Conservation (phyloP, 1,140 invertebrate genomes). For the Papilio helenus region DNA sequence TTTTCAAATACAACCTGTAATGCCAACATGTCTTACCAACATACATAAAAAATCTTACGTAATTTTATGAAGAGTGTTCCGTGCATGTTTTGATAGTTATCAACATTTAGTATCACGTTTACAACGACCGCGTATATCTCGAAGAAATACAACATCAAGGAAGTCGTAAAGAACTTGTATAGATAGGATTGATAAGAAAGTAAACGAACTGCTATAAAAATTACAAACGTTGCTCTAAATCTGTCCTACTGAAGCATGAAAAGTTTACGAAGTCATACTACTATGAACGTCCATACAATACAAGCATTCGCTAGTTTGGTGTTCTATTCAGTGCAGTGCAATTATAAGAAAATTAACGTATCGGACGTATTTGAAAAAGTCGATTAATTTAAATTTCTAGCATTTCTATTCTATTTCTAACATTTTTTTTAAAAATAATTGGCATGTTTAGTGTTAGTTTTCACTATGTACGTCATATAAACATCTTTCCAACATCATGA, state of each 20-base stretch:
- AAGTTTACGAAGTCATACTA: neutral
- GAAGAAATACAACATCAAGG: conserved; percentile 19
- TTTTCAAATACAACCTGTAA: neutral
- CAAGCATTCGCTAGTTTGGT: neutral
- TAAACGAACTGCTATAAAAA: conserved; percentile 10
- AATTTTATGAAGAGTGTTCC: neutral
- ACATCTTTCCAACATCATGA: too few relatives aligned
- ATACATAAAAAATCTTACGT: neutral
- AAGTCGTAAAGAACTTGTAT: conserved; percentile 29
- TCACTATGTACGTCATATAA: too few relatives aligned
- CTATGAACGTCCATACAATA: neutral
- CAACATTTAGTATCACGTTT: neutral
- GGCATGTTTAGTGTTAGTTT: too few relatives aligned
- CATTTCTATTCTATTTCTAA: too few relatives aligned
- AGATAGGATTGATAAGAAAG: conserved; percentile 21
- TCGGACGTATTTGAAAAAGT: too few relatives aligned
- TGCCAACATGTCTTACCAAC: neutral
- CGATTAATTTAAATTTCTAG: too few relatives aligned
- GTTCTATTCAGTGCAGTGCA: too few relatives aligned
- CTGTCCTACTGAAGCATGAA: neutral
- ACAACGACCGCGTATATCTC: conserved; percentile 16
- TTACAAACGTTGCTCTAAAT: conserved; percentile 10
- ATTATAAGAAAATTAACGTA: too few relatives aligned
- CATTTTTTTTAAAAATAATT: too few relatives aligned
- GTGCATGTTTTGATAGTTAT: conserved; percentile 4